Conservation (phyloP, 2,888 invertebrate genomes). For the Cyrtodaria siliqua region DNA sequence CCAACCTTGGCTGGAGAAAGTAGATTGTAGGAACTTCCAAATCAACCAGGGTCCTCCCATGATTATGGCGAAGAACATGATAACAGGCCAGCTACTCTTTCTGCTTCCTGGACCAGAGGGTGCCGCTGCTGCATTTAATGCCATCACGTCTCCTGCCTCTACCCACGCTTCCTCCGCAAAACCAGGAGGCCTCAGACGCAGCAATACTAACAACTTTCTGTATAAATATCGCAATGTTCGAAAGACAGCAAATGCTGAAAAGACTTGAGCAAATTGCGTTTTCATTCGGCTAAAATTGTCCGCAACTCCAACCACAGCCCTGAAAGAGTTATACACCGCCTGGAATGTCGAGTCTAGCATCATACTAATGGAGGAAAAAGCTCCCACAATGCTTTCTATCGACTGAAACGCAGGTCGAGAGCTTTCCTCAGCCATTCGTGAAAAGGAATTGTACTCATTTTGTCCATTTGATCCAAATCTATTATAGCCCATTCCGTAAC, state of each 20-base stretch:
- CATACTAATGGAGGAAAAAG: conserved; percentile 97
- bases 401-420: conserved; percentile 97
- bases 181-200: conserved; percentile 86
- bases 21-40: conserved; percentile 90
- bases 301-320: conserved; percentile 97
- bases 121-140: conserved; percentile 67
- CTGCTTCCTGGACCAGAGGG: conserved; percentile 84
- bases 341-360: conserved; percentile 99
- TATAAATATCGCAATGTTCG: conserved; percentile 93
- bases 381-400: conserved; percentile 96
- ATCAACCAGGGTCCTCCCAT: conserved; percentile 97
- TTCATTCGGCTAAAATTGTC: conserved; percentile 96
- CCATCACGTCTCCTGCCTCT: conserved; percentile 76
- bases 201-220: conserved; percentile 90
- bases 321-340: conserved; percentile 97
- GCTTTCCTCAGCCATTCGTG: conserved; percentile 95
- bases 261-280: conserved; percentile 93
- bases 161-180: conserved; percentile 85
- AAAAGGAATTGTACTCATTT: conserved; percentile 86
- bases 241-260: conserved; percentile 95
- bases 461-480: conserved; percentile 64
- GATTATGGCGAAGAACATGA: conserved; percentile 95
- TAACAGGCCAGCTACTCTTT: conserved; percentile 93
- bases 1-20: conserved; percentile 37
- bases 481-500: conserved; percentile 67